A percentile compares a stretch with the other conserved stretches of the same genome.
These are phyloP conservation scores for Allolobophora icterica DNA, from an alignment of 2,888 invertebrate species.

Conservation along the genomic window DNA sequence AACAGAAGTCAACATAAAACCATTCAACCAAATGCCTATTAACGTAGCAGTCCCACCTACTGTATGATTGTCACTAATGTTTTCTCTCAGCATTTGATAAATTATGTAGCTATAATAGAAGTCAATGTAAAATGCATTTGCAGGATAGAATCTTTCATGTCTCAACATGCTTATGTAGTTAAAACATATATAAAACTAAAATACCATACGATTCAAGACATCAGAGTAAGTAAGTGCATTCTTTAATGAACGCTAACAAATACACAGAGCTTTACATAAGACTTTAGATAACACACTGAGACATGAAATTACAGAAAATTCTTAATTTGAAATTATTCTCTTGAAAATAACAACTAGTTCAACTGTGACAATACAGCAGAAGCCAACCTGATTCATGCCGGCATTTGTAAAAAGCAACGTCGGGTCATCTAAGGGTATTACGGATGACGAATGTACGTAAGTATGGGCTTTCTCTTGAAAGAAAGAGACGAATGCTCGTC, in stretches of 20 bases:
- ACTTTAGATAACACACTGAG: too few species aligned
- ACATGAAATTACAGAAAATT: neutral
- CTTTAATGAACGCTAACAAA: too few species aligned
- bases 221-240: too few species aligned
- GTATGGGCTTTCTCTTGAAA: conserved; percentile 80
- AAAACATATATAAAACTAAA: neutral
- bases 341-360: neutral
- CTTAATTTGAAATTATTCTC: neutral
- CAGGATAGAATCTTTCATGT: neutral
- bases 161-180: neutral
- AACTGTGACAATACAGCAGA: neutral
- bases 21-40: too few species aligned
- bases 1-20: too few species aligned
- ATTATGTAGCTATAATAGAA: neutral
- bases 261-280: too few species aligned
- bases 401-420: conserved; percentile 97
- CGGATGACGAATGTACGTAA: conserved; percentile 96
- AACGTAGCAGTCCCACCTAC: too few species aligned
- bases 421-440: conserved; percentile 96
- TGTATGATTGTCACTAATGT: neutral
- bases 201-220: too few species aligned
- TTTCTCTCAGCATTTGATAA: neutral
- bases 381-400: conserved; percentile 90
- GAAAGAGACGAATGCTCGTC: conserved; percentile 79
- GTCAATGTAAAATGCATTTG: neutral